Conservation (phyloP, 2,797 vertebrate genomes). For the Lateolabrax maculatus region DNA sequence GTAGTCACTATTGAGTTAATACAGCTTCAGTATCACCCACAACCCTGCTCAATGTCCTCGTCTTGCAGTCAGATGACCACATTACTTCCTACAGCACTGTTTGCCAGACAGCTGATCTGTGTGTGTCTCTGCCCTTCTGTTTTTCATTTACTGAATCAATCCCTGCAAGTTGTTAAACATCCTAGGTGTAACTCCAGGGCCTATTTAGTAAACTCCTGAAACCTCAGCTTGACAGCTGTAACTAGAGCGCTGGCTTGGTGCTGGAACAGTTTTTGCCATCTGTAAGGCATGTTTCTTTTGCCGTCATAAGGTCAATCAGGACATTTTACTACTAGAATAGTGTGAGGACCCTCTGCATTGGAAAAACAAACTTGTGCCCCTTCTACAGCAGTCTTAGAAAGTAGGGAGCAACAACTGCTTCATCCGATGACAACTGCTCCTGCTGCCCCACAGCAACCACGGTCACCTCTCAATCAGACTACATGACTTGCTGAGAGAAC, state of each 20-base stretch:
- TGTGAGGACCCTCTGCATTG: not conserved
- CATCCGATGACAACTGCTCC: slow-evolving; percentile 14
- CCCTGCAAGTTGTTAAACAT: slow-evolving; percentile 7
- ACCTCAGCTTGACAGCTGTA: slow-evolving; percentile 1
- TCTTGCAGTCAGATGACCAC: not conserved
- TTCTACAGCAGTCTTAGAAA: no score
- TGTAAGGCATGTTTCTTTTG: not conserved
- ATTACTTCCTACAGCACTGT: slow-evolving; percentile 7
- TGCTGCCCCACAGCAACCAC: slow-evolving; percentile 16
- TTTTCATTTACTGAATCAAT: slow-evolving; percentile 37
- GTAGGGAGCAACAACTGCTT: slow-evolving; percentile 8
- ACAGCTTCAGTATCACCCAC: not conserved
- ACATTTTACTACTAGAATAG: not conserved
- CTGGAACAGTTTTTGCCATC: not conserved
- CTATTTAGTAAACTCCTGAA: slow-evolving; percentile 12
- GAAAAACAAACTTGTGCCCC: no score
- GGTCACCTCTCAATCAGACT: slow-evolving; percentile 43
- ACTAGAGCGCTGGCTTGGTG: not conserved
- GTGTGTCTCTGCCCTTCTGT: slow-evolving; percentile 3
- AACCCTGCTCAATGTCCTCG: not conserved
- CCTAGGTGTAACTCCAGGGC: not conserved
- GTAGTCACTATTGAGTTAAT: not conserved
- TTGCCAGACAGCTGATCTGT: slow-evolving; percentile 9
- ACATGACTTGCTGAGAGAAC: slow-evolving; percentile 2
- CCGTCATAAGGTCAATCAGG: not conserved